Percentiles rank a stretch among this genome's conserved stretches.
Conservation (phyloP, 1,140 invertebrate genomes). For the Lepidurus arcticus region DNA sequence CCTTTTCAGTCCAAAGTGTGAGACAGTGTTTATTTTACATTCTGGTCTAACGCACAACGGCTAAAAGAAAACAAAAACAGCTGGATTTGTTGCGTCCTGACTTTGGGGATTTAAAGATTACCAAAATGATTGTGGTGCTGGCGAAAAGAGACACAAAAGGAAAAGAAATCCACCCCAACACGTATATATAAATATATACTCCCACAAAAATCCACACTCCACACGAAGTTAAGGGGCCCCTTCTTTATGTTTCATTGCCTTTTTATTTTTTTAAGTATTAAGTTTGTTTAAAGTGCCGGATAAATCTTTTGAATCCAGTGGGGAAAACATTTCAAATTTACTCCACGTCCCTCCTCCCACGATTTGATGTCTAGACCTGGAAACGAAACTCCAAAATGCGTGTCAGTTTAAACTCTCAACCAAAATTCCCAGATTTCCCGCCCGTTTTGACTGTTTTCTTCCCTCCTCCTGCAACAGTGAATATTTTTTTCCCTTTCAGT, state of each 20-base stretch:
- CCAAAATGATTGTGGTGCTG: not conserved
- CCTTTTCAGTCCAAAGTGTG: not conserved
- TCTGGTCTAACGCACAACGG: conserved; percentile 14
- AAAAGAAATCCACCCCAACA: not conserved
- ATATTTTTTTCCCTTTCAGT: not conserved
- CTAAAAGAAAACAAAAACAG: not conserved
- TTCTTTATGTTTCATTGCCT: conserved; percentile 1
- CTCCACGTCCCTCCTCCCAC: not conserved
- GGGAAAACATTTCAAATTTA: not conserved
- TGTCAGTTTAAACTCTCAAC: not conserved
- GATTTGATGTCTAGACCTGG: not conserved
- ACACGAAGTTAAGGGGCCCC: not conserved
- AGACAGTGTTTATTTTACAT: not conserved
- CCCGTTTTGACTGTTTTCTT: not conserved
- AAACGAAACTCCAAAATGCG: not conserved
- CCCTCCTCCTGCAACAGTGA: conserved; percentile 1
- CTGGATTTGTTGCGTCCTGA: not conserved
- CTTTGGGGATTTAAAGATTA: too few species aligned
- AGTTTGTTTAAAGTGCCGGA: not conserved
- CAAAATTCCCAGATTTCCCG: not conserved
- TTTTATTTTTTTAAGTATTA: not conserved
- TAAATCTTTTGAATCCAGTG: not conserved
- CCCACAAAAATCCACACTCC: not conserved
- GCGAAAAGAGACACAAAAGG: not conserved
- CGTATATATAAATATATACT: conserved; percentile 16